A percentile compares a stretch with the other conserved stretches of the same genome.
Evolutionary conservation across 2,797 vertebrate genomes (phyloP).

Genomic region (Erethizon dorsatum): DNA sequence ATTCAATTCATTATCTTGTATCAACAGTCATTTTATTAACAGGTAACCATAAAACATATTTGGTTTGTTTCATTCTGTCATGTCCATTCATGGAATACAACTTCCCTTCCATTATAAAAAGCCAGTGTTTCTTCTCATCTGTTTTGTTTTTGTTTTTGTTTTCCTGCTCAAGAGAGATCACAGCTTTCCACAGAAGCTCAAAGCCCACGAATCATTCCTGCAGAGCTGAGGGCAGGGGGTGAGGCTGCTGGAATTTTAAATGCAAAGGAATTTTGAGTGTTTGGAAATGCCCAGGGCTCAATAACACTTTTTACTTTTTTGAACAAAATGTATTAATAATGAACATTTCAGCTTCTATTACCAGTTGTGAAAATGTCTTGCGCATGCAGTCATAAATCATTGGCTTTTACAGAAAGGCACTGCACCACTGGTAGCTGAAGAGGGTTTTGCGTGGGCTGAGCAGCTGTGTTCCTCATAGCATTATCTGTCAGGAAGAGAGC

Average conservation of each 20-base stretch:
- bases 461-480: not conserved
- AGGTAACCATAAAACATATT: not conserved
- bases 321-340: not conserved
- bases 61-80: not conserved
- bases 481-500: not conserved
- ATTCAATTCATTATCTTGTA: not conserved
- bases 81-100: not conserved
- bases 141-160: not conserved
- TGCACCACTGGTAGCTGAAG: not conserved
- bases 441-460: not conserved
- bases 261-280: constrained; percentile 19
- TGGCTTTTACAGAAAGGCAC: not conserved
- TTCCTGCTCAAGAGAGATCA: not conserved
- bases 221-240: not conserved
- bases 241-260: not conserved
- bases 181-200: not conserved
- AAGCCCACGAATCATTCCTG: not conserved
- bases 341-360: not conserved
- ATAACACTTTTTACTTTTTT: not conserved
- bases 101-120: constrained; percentile 30
- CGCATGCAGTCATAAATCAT: not conserved
- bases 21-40: not conserved
- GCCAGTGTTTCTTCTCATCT: not conserved
- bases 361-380: not conserved
- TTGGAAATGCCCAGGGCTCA: not conserved